A percentile compares a stretch with the other conserved stretches of the same genome.
phyloP scores from a whole-genome alignment of 2,888 invertebrate species.

The Halocaridina rubra region DNA sequence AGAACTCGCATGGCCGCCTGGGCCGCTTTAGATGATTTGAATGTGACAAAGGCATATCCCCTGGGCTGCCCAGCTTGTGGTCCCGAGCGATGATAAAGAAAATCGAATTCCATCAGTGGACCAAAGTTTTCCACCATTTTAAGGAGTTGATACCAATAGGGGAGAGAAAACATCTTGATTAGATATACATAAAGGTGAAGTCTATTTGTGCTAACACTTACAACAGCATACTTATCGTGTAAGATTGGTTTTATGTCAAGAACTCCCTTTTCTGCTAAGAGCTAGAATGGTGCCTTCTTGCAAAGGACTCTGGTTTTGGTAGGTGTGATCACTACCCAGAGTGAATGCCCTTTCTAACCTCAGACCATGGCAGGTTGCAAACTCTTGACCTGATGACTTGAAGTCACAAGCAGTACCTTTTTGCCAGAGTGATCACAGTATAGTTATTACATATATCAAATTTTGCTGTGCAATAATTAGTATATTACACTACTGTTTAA shows the following conservation, averaged over 20 bases:
- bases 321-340: not conserved
- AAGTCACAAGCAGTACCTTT: not conserved
- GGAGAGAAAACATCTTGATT: slow-evolving; percentile 64
- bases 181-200: slow-evolving; percentile 6
- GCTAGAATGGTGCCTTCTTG: too few species aligned
- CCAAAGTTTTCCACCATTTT: slow-evolving; percentile 96
- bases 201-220: too few species aligned
- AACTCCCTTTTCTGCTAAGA: too few species aligned
- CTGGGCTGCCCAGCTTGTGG: slow-evolving; percentile 88
- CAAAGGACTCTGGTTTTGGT: too few species aligned
- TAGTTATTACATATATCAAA: not conserved
- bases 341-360: not conserved
- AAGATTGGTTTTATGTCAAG: too few species aligned
- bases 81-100: slow-evolving; percentile 92
- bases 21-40: slow-evolving; percentile 77
- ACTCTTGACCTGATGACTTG: not conserved
- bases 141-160: slow-evolving; percentile 88
- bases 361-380: too few species aligned
- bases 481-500: too few species aligned
- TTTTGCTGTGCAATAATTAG: not conserved
- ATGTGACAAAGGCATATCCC: slow-evolving; percentile 94
- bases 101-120: slow-evolving; percentile 93
- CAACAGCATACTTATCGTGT: not conserved
- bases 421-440: too few species aligned
- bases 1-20: slow-evolving; percentile 78